Evolutionary conservation across 2,888 invertebrate genomes (phyloP), one percentile per base, ranked within the genome.

Genomic region (Andrena dorsata): DNA sequence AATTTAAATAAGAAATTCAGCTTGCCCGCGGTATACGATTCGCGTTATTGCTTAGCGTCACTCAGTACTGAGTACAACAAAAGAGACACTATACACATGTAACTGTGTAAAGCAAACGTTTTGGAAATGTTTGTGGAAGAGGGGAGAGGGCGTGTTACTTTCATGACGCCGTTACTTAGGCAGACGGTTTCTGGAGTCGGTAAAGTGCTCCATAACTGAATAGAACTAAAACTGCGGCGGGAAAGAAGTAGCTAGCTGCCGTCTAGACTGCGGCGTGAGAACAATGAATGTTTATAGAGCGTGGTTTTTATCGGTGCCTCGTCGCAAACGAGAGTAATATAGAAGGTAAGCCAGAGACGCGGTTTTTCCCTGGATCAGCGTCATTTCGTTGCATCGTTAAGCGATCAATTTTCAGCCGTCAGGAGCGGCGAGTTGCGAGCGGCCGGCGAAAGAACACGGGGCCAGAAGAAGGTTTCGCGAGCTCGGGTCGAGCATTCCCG

Each of bases 401-500:
- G 10, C 66, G 77, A 77, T 72, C 61, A 77, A 71, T 81, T 83
- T 83, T 65, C 63, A 81, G 23, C 66, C 28, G 53, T 49, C 53
- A 30, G 20, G 51, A n/a, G 51, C 51, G 47, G 28, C n/a, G 51
- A 28, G 30, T 30, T n/a, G 49, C 41, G 5, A 41, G 20, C 51
- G 69, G 28, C 30, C 20, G 26, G 35, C 51, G 51, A 81, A 77
- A 68, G 60, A 72, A 76, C 32, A 49, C 72, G 64, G 69, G 58
- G 28, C 84, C 26, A 64, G 61, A 75, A 41, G 58, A 80, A 51
- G 61, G 71, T 56, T 53, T 69, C 64, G 60, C 71, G 65, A 58
- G 76, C 72, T 65, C 77, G 51, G 49, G 75, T 70, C 71, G 84
- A 61, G 87, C 89, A 91, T 92, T 91, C 92, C 90, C 84, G 56